phyloP scores from a whole-genome alignment of 2,113 vertebrate genomes.

The Plestiodon gilberti region DNA sequence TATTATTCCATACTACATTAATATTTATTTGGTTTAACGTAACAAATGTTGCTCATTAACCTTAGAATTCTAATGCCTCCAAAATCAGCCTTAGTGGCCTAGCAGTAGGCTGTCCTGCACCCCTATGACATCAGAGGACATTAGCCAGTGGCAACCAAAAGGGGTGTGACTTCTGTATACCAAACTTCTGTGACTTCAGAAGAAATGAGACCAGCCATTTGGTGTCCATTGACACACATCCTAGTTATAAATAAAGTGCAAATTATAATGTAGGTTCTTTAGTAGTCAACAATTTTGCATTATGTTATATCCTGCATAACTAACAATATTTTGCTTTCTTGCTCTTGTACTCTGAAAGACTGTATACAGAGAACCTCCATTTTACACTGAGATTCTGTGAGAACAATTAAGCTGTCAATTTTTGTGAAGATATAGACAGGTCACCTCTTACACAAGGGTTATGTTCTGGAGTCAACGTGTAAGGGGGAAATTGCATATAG shows the following conservation, averaged over 20 bases:
- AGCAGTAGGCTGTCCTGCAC: background rate
- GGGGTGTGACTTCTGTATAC: background rate
- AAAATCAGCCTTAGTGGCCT: background rate
- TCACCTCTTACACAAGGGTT: too few species aligned
- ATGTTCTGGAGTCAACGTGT: too few species aligned
- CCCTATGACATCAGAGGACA: background rate
- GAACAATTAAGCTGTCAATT: background rate
- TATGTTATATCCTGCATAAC: background rate
- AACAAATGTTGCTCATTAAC: background rate
- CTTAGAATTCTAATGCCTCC: background rate
- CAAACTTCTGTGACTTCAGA: background rate
- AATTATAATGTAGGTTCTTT: background rate
- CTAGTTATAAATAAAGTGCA: background rate
- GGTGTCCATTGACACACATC: background rate
- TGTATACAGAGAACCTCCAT: background rate
- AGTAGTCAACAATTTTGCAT: background rate
- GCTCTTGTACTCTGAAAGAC: too few species aligned
- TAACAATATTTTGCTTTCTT: too few species aligned
- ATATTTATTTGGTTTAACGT: too few species aligned
- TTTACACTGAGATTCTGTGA: background rate
- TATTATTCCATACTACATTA: too few species aligned
- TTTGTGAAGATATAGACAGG: background rate
- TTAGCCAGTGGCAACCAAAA: background rate
- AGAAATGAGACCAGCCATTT: background rate
- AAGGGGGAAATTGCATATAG: too few species aligned